Conservation (phyloP, 2,797 vertebrate genomes). For the Yasuhikotakia modesta region DNA sequence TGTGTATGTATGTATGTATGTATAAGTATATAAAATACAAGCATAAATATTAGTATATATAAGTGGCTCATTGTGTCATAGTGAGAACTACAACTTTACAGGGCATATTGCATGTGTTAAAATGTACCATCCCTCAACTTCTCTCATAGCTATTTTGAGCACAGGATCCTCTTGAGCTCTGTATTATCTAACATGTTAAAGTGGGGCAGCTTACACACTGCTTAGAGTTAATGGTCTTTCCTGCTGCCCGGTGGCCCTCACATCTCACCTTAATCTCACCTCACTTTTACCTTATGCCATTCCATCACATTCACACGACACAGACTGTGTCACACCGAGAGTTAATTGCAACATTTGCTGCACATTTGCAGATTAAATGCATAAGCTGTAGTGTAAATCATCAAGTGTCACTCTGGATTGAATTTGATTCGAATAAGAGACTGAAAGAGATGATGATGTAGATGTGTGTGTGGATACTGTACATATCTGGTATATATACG, state of each 20-base stretch:
- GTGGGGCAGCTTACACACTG: constrained; percentile 53
- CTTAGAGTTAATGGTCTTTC: constrained; percentile 55
- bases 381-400: neutral
- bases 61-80: neutral
- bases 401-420: neutral
- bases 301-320: neutral
- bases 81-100: neutral
- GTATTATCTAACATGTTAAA: constrained; percentile 57
- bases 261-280: constrained; percentile 34
- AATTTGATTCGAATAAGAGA: neutral
- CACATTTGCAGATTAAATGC: neutral
- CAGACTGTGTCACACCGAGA: neutral
- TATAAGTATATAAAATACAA: too few species aligned
- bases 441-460: neutral
- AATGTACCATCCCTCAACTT: constrained; percentile 26
- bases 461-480: too few species aligned
- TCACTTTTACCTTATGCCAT: constrained; percentile 21
- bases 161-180: constrained; percentile 50
- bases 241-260: constrained; percentile 26
- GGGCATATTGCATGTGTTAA: neutral
- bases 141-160: constrained; percentile 46
- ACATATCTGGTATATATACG: neutral
- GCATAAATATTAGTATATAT: too few species aligned
- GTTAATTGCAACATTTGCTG: neutral
- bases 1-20: too few species aligned